A percentile compares a stretch with the other conserved stretches of the same genome.
Evolutionary conservation across 2,888 invertebrate species (phyloP).

Genomic region (Eupelmus urozonus): DNA sequence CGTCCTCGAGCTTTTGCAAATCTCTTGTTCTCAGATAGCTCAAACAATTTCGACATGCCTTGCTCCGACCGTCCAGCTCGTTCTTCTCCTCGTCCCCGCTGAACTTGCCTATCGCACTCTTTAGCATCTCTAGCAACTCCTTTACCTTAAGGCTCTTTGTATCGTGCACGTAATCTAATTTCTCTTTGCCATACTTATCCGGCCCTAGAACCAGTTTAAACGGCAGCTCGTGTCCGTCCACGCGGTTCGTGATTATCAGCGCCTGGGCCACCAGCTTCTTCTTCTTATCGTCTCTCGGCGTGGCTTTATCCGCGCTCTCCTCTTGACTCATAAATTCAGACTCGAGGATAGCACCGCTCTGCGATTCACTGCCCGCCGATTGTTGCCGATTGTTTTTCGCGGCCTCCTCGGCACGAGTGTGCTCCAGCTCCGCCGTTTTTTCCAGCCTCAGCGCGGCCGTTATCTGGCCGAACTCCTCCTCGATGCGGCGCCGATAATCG

Average conservation of each 20-base stretch:
- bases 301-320: conserved; percentile 16
- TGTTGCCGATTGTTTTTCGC: conserved; percentile 35
- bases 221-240: no score
- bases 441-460: conserved; percentile 63
- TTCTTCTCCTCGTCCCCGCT: neutral
- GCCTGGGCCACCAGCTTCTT: no score
- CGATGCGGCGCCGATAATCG: conserved; percentile 61
- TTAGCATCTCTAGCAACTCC: neutral
- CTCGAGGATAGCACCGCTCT: conserved; percentile 31
- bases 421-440: conserved; percentile 9
- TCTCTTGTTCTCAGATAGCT: neutral
- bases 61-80: no score
- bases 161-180: no score
- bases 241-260: no score
- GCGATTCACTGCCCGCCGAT: conserved; percentile 43
- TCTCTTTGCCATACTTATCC: no score
- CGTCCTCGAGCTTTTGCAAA: conserved; percentile 12
- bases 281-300: no score
- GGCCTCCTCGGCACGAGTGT: neutral
- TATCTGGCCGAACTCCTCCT: conserved; percentile 65
- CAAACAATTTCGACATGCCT: no score
- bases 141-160: neutral
- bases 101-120: neutral
- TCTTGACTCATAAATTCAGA: neutral
- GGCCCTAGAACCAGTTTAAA: no score